Base-by-base conservation (phyloP, 1,140 invertebrate species). In the Ceratosolen solmsi region DNA sequence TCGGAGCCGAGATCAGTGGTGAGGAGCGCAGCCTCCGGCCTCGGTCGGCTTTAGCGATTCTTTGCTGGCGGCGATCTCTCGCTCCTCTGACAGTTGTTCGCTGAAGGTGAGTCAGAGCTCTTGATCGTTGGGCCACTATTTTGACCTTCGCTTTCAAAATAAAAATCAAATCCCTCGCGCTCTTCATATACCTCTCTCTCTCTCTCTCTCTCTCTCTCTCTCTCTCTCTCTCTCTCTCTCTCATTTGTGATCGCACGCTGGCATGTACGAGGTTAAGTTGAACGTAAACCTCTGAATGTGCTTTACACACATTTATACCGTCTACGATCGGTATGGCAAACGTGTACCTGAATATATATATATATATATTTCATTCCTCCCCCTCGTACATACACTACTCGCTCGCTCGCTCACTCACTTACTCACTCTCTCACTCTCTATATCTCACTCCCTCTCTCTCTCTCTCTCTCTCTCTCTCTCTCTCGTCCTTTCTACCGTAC, bases 151-250 rank as follows among this genome's bases (percentile, higher is more conserved):
- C 1, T 68, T 38, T 11, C 17, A 36, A 65, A 33, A 36, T 33
- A n/a, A 36, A 4, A 65, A 25, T 41, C 75, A 63, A 74, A n/a
- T 78, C 75, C 77, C 41, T 71, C 80, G 33, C 74, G 36, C 71
- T 83, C 77, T 78, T 33, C 79, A 58, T 76, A 30, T 80, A 73
- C 77, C 60, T 46, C 79, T 80, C 63, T 63, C 38, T 72, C 68
- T 72, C 11, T 78, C 75, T 73, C 68, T 60, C 22, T 49, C 54
- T 78, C 36, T n/a, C n/a, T n/a, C 2, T 65, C 83, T 77, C 68
- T 65, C 65, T 72, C 75, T 51, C 38, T 79, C 75, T 78, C 56
- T 63, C 54, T 49, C 54, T 56, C 22, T 65, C 27, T 60, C n/a
- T n/a, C n/a, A n/a, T n/a, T n/a, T n/a, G n/a, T n/a, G n/a, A 2